Conservation (phyloP, 2,797 vertebrate species). For the Threskiornis aethiopicus region DNA sequence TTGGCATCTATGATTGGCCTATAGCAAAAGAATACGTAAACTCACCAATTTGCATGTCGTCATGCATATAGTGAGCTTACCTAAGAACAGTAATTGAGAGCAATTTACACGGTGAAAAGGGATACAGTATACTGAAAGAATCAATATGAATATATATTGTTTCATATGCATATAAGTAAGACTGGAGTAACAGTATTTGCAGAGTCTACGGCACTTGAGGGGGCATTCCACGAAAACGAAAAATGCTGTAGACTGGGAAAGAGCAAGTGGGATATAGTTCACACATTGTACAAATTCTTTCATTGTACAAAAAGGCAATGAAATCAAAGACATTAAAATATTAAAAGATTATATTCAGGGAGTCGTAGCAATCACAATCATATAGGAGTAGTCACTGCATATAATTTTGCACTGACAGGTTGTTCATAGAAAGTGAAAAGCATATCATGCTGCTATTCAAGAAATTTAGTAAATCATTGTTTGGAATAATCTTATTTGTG, state of each 20-base stretch:
- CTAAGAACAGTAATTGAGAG: not conserved
- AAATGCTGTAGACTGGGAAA: not conserved
- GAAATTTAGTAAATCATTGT: not conserved
- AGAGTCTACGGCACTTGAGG: not conserved
- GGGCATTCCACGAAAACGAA: not conserved
- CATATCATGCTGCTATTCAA: not conserved
- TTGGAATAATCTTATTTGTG: not conserved
- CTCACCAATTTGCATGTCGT: not conserved
- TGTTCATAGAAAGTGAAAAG: not conserved
- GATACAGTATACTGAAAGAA: not conserved
- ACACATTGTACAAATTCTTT: not conserved
- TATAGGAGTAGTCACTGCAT: not conserved
- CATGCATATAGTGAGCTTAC: not conserved
- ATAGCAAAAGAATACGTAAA: not conserved
- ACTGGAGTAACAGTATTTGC: not conserved
- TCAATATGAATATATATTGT: not conserved
- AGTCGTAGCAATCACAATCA: not conserved
- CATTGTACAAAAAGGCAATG: not conserved
- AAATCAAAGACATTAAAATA: not conserved
- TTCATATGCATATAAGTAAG: not conserved
- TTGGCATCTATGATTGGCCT: not conserved
- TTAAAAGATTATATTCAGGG: not conserved
- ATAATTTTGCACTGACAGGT: not conserved
- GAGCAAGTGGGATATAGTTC: not conserved
- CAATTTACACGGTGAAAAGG: not conserved